These are phyloP conservation scores for Vultur gryphus DNA, from an alignment of 2,797 vertebrate species.

Conservation along the genomic window DNA sequence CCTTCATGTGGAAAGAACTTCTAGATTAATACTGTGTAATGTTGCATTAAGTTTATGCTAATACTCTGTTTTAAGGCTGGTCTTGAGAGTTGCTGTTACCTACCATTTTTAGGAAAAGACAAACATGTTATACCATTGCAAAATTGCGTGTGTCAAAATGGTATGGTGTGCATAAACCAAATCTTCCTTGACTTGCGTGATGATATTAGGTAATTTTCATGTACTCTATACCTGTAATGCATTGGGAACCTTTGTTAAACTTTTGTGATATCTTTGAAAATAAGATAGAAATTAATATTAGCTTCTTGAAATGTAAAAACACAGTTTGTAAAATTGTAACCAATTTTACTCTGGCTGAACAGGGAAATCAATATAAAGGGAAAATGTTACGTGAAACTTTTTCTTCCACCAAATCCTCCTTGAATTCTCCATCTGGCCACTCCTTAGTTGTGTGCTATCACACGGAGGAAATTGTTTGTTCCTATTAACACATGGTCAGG, in stretches of 20 bases:
- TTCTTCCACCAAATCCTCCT: neutral
- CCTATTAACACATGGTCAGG: neutral
- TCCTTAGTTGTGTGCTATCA: neutral
- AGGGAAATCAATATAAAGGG: neutral
- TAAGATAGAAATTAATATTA: neutral
- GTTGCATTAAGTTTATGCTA: neutral
- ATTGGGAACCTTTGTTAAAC: neutral
- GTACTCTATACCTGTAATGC: neutral
- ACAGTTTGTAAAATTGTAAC: neutral
- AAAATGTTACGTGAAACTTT: neutral
- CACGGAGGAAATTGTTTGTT: neutral
- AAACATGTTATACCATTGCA: neutral
- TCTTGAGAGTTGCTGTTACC: neutral
- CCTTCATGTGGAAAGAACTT: neutral
- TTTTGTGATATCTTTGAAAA: neutral
- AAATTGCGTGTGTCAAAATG: neutral
- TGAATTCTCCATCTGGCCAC: neutral
- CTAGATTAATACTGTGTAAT: neutral
- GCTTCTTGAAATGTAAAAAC: neutral
- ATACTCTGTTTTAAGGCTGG: neutral
- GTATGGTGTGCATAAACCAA: neutral
- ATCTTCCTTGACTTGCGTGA: neutral
- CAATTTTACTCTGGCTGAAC: neutral
- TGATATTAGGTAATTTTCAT: neutral
- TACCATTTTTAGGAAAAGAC: neutral